Conservation (phyloP, 2,797 vertebrate species). For the Tympanoctomys barrerae region DNA sequence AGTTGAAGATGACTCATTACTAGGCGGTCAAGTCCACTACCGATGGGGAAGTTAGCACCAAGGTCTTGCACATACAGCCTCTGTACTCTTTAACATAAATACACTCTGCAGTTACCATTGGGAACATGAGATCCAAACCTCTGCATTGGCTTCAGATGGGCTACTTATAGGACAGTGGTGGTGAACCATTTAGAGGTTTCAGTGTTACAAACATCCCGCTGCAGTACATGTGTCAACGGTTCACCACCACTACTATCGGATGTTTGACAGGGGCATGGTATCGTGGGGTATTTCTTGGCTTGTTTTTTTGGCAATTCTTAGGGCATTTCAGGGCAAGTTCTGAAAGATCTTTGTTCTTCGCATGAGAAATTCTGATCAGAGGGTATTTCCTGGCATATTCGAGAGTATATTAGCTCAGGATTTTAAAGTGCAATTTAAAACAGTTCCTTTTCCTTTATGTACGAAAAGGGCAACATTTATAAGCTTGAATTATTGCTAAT, state of each 20-base stretch:
- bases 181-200: background rate
- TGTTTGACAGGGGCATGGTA: background rate
- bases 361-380: constrained; percentile 51
- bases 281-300: constrained; percentile 39
- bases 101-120: background rate
- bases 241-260: background rate
- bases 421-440: constrained; percentile 71
- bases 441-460: constrained; percentile 71
- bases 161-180: background rate
- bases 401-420: constrained; percentile 60
- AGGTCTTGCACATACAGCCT: background rate
- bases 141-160: background rate
- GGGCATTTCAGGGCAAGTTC: constrained; percentile 33
- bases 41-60: background rate
- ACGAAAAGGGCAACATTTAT: constrained; percentile 62
- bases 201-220: background rate
- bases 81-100: background rate
- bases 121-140: background rate
- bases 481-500: constrained; percentile 64
- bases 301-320: constrained; percentile 11
- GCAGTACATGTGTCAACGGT: background rate
- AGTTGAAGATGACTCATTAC: constrained; percentile 54
- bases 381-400: constrained; percentile 62
- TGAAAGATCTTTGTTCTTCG: constrained; percentile 57
- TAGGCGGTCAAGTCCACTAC: constrained; percentile 23